These are phyloP conservation scores for Sminthurinus signatus DNA, from an alignment of 1,140 invertebrate genomes.

Conservation along the genomic window DNA sequence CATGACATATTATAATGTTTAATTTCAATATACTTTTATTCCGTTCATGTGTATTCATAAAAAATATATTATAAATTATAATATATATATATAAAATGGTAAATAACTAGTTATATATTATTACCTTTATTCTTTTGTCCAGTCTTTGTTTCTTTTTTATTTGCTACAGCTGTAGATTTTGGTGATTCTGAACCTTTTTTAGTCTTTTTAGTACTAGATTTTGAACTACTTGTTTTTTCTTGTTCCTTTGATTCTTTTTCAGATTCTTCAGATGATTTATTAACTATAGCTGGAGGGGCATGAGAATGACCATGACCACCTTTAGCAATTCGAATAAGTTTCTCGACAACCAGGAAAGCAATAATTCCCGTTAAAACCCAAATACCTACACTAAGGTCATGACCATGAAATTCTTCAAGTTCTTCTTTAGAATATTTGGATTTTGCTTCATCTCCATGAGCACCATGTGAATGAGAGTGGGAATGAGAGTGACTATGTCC, in stretches of 20 bases:
- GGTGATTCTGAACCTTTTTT: constrained; percentile 36
- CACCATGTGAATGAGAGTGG: constrained; percentile 50
- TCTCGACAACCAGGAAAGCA: constrained; percentile 85
- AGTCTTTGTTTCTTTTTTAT: background rate
- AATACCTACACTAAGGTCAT: constrained; percentile 79
- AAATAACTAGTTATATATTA: too few species aligned
- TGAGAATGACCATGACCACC: constrained; percentile 66
- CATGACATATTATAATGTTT: too few species aligned
- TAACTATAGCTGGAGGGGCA: constrained; percentile 26
- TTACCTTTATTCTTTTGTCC: too few species aligned
- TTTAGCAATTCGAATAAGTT: constrained; percentile 82
- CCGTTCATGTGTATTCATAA: background rate
- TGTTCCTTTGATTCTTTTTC: constrained; percentile 31
- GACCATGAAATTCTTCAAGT: constrained; percentile 52
- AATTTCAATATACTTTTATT: too few species aligned
- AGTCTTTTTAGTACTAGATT: constrained; percentile 44
- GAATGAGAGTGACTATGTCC: constrained; percentile 53
- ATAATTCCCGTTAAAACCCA: constrained; percentile 87
- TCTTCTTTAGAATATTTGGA: constrained; percentile 35
- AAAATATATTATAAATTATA: too few species aligned
- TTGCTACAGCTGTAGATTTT: background rate
- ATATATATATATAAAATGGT: too few species aligned
- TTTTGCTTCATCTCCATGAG: constrained; percentile 53
- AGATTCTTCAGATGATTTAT: constrained; percentile 30
- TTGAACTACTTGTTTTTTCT: constrained; percentile 12